Evolutionary conservation across 2,113 vertebrate genomes (phyloP).

Genomic region (Malurus alboscapulatus): DNA sequence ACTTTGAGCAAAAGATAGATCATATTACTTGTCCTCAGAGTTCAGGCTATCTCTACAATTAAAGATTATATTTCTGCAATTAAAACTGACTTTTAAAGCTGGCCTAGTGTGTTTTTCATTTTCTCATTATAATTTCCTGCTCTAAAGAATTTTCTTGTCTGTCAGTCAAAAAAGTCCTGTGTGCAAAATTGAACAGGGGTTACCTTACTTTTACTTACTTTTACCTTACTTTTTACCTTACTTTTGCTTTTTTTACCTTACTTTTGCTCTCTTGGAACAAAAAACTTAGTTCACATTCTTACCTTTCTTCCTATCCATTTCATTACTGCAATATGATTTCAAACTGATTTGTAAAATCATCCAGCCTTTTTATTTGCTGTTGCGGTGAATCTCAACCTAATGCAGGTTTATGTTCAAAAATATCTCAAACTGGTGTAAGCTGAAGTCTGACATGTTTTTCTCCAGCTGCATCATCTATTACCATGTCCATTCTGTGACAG

Average conservation of each 20-base stretch:
- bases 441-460: neutral
- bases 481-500: neutral
- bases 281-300: neutral
- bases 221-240: neutral
- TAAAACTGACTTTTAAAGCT: conserved; percentile 8
- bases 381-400: neutral
- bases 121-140: neutral
- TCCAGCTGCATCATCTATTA: neutral
- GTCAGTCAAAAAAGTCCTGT: neutral
- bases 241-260: neutral
- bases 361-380: neutral
- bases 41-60: conserved; percentile 19
- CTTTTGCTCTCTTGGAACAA: neutral
- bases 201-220: neutral
- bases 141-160: neutral
- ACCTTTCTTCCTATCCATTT: neutral
- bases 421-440: neutral
- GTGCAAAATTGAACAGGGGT: neutral
- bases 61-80: neutral
- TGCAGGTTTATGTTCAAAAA: neutral
- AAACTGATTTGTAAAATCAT: neutral
- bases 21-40: neutral
- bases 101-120: neutral
- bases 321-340: neutral
- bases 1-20: neutral